Percentiles rank a stretch among this genome's conserved stretches.
Evolutionary conservation across 2,797 vertebrate species (phyloP).

Genomic region (Chelidonichthys spinosus): DNA sequence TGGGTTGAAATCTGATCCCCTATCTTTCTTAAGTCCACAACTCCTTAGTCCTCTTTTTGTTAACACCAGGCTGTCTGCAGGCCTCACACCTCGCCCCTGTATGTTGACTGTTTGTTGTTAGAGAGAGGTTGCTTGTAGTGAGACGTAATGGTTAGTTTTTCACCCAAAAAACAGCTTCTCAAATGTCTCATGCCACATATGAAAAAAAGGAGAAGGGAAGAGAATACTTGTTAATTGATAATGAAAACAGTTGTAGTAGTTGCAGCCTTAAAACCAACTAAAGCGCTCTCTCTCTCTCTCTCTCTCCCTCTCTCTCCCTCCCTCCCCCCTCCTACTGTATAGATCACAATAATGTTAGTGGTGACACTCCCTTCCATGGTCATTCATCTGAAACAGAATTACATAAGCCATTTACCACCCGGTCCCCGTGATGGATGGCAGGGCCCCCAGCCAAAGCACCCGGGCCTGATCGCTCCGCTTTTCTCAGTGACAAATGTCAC

Average conservation of each 20-base stretch:
- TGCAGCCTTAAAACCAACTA: background rate
- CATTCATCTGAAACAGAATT: slow-evolving; percentile 84
- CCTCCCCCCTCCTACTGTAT: slow-evolving; percentile 65
- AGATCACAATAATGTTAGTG: slow-evolving; percentile 82
- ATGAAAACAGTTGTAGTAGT: background rate
- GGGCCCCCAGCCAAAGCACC: slow-evolving; percentile 73
- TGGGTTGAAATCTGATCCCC: background rate
- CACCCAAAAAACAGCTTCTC: background rate
- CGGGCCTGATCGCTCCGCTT: slow-evolving; percentile 70
- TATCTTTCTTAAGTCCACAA: background rate
- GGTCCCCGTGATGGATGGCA: slow-evolving; percentile 79
- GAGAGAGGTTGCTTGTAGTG: background rate
- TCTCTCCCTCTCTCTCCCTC: slow-evolving; percentile 28
- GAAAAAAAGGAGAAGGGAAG: no score
- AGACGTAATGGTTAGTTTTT: background rate
- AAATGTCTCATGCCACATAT: background rate
- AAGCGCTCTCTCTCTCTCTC: background rate
- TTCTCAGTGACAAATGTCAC: slow-evolving; percentile 77
- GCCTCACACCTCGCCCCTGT: background rate
- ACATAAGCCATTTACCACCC: slow-evolving; percentile 85
- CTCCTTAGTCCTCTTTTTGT: background rate
- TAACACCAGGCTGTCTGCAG: background rate
- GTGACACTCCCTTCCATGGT: slow-evolving; percentile 79
- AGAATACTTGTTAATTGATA: background rate
- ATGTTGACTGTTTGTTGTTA: background rate